Evolutionary conservation across 2,113 vertebrate genomes (phyloP), one percentile per base, ranked within the genome.

Genomic region (Halichoeres trimaculatus): DNA sequence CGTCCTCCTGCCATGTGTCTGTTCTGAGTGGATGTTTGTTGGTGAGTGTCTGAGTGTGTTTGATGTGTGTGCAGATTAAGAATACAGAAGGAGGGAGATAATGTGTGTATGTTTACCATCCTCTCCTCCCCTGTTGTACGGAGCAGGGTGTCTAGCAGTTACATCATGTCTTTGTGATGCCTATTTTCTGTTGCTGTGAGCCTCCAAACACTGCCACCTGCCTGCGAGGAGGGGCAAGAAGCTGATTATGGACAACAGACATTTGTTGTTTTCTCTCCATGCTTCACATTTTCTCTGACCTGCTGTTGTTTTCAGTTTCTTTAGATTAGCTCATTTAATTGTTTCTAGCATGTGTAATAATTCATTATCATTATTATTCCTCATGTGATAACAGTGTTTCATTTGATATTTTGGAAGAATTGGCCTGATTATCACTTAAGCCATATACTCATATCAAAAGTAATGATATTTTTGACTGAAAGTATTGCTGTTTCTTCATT

Each of bases 91-190:
- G 63, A 65, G 54, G 56, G 48, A 68, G 73, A 64, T 41, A 30
- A 71, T 69, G 72, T 85, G 52, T 76, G 66, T 67, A 36, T 85
- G 84, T 72, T 78, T 85, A 45, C 64, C 51, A 64, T 76, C 43
- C 59, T 80, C 58, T 74, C 30, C 69, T 61, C 30, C 69, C 58
- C 61, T 76, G 66, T 54, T 71, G 65, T 74, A 61, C 12, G 30
- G 45, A 24, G 61, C 61, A 71, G 70, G 45, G 70, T 87, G 90
- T 92, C 89, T 88, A 69, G 58, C 22, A 35, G 86, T 91, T 93
- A 90, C 90, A 91, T 92, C 91, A 91, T 91, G 85, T 82, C 78
- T 90, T 90, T 90, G 88, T 88, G 79, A 86, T 84, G 85, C 66
- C 43, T 75, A 61, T 82, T 74, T 85, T 41, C 54, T 78, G 60